These are phyloP conservation scores for Elephas maximus DNA, from an alignment of 2,113 vertebrate genomes.

Conservation along the genomic window DNA sequence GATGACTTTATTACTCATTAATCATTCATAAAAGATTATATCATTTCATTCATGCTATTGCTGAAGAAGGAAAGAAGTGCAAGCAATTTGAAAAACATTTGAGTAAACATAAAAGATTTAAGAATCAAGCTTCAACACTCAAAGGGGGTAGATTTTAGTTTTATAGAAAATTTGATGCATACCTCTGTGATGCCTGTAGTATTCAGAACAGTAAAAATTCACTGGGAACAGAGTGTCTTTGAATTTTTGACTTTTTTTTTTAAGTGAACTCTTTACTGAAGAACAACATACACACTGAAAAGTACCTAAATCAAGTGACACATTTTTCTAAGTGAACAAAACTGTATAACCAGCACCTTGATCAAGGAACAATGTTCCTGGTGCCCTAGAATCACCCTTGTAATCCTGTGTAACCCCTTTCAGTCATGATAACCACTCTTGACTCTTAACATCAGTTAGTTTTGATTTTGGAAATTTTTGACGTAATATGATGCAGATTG, in stretches of 20 bases:
- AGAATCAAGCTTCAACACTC: slow-evolving; percentile 25
- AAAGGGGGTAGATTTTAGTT: neutral
- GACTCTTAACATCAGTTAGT: neutral
- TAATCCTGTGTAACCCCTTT: neutral
- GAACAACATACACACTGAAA: slow-evolving; percentile 5
- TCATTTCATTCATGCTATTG: neutral
- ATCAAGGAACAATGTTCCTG: neutral
- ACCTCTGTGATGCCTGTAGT: neutral
- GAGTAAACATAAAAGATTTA: neutral
- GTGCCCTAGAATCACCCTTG: neutral
- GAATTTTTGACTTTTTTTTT: slow-evolving; percentile 3
- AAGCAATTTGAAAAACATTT: neutral
- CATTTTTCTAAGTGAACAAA: neutral
- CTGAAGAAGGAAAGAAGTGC: neutral
- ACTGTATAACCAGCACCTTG: neutral
- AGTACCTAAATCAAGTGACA: neutral
- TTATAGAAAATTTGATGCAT: neutral
- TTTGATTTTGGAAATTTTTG: slow-evolving; percentile 65
- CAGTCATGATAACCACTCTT: neutral
- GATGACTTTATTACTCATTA: neutral
- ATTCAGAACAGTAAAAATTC: slow-evolving; percentile 52
- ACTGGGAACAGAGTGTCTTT: slow-evolving; percentile 69
- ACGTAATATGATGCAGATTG: neutral
- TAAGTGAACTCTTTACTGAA: slow-evolving; percentile 23
- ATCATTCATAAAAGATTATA: neutral